Base-by-base conservation (phyloP, 2,888 invertebrate species). In the Globia sparganii region DNA sequence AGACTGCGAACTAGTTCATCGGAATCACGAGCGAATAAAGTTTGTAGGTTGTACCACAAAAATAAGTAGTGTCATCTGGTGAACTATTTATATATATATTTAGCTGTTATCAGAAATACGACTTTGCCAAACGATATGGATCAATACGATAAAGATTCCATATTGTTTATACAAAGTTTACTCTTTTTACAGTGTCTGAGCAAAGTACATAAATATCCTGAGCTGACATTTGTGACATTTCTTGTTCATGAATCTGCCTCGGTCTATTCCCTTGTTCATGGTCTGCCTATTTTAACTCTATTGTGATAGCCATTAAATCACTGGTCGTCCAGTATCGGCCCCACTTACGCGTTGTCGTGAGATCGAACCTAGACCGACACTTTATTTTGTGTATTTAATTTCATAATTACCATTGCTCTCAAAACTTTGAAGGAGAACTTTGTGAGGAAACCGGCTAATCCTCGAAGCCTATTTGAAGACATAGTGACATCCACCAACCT, bases 1-100 rank as follows among this genome's bases (percentile, higher is more conserved):
- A 59, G 72, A 59, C 62, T 43, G 37, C 37, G 31, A 83, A 84
- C 82, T 72, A 72, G 84, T 83, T 83, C 37, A 66, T 46, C 34
- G 62, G 53, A 58, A 80, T 70, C 80, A 62, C 75, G 84, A 80
- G 28, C 53, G 37, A 34, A 74, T 73, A 84, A 76, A 84, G 40
- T 49, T 72, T 28, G 40, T 40, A 21, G 34, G 28, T 66, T 28
- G n/a, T 34, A 34, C 1, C 46, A 65, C 43, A 25, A 31, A 67
- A 34, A 77, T 40, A 2, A 74, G 59, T 70, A n/a, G 46, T 78
- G 78, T 73, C 70, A 73, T 68, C 37, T 81, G 28, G 11, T 46
- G 62, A 81, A 53, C 65, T 58, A 53, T 46, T 34, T 21, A 28
- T 69, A 28, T 21, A 28, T 69, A 28, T 15, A 62, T 53, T 18